A percentile compares a stretch with the other conserved stretches of the same genome.
Conservation (phyloP, 2,113 vertebrate genomes). For the Solea solea region DNA sequence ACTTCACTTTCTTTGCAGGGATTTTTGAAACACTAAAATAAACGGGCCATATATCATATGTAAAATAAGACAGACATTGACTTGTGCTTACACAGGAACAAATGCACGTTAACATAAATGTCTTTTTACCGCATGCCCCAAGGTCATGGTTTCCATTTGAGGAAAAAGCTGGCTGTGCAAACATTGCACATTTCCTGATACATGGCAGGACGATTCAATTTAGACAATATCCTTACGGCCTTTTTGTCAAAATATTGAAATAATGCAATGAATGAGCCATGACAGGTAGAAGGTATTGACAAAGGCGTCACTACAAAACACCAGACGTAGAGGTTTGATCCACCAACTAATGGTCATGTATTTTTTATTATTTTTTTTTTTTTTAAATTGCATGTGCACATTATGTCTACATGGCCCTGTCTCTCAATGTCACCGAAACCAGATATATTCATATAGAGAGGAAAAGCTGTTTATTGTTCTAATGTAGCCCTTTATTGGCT, state of each 20-base stretch:
- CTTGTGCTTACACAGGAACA: conserved; percentile 45
- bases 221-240: conserved; percentile 48
- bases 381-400: background rate
- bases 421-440: conserved; percentile 62
- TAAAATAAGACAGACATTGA: conserved; percentile 41
- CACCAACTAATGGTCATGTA: conserved; percentile 8
- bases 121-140: conserved; percentile 27
- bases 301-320: conserved; percentile 1
- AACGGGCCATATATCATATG: conserved; percentile 21
- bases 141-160: conserved; percentile 49
- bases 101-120: conserved; percentile 53
- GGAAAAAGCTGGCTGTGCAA: conserved; percentile 54
- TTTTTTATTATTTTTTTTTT: background rate
- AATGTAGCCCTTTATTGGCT: conserved; percentile 19
- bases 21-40: conserved; percentile 20
- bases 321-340: background rate
- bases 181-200: conserved; percentile 60
- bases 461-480: background rate
- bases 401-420: conserved; percentile 7
- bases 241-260: conserved; percentile 56
- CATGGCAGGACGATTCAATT: conserved; percentile 54
- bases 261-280: conserved; percentile 65
- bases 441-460: conserved; percentile 47
- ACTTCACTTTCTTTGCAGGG: background rate
- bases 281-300: conserved; percentile 30